These are phyloP conservation scores for Aphidius gifuensis DNA, from an alignment of 1,140 invertebrate species.

Conservation along the genomic window DNA sequence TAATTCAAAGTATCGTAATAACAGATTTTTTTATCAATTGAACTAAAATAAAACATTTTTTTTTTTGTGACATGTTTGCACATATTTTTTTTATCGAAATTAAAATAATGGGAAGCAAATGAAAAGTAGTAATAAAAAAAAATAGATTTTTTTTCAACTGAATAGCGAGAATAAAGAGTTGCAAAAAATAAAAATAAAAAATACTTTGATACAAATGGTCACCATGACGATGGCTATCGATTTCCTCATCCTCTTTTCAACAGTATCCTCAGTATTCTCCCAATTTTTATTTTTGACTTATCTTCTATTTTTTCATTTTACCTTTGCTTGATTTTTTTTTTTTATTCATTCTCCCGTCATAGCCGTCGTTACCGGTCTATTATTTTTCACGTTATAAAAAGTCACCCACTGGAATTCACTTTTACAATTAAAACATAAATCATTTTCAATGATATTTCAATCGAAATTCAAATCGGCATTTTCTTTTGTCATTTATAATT, in stretches of 20 bases:
- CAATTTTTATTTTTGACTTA: slow-evolving; percentile 8
- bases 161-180: background rate
- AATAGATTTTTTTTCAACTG: slow-evolving; percentile 21
- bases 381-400: slow-evolving; percentile 16
- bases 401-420: slow-evolving; percentile 2
- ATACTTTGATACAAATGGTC: slow-evolving; percentile 39
- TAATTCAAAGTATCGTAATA: too few relatives aligned
- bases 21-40: too few relatives aligned
- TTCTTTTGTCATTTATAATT: background rate
- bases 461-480: background rate
- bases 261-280: slow-evolving; percentile 11
- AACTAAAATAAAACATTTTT: too few relatives aligned
- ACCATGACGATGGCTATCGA: slow-evolving; percentile 44
- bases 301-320: background rate
- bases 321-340: slow-evolving; percentile 9
- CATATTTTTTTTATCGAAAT: background rate
- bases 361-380: slow-evolving; percentile 24
- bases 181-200: slow-evolving; percentile 15
- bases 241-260: slow-evolving; percentile 23
- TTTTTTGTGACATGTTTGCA: too few relatives aligned
- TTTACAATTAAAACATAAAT: background rate
- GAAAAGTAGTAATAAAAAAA: slow-evolving; percentile 19
- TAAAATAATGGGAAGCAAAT: too few relatives aligned
- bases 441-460: too few relatives aligned
- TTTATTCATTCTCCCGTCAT: slow-evolving; percentile 3